Base-by-base conservation (phyloP, 2,888 invertebrate genomes). In the Nomada flava region DNA sequence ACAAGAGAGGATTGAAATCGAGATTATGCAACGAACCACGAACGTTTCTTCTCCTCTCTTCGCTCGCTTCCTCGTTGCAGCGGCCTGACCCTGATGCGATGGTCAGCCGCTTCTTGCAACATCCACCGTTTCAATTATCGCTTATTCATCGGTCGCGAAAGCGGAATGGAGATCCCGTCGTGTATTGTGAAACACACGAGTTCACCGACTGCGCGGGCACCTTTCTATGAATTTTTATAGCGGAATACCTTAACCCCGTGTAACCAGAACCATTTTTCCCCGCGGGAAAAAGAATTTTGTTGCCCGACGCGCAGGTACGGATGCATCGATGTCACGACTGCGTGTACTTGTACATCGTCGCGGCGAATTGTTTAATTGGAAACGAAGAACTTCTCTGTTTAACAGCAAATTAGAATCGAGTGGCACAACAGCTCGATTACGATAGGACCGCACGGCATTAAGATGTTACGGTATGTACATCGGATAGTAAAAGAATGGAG, bases 21-120 rank as follows among this genome's bases (percentile, higher is more conserved):
- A 79, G 63, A 72, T 80, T 80, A 80, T 79, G 80, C 79, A 80
- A 80, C 67, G 18, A 52, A 2, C 59, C 26, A 44, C 59, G 3
- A 20, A 4, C 55, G 59, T 50, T 29, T 60, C 60, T 36, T 18
- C 13, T 23, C 23, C 53, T 20, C 20, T 57, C 52, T 23, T 63
- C 26, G 47, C 55, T 64, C 64, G 63, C 57, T 79, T 80, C 80
- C 80, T 79, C 72, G 72, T 80, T 68, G 72, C 79, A 71, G 44
- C 50, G 71, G 59, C 9, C 53, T 64, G 80, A 80, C 80, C 80
- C 80, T 80, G 80, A 72, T 79, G 79, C 80, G 80, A 75, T 77
- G 72, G 72, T 26, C 62, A 65, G 55, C 57, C 57, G 47, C 50
- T 72, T 81, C 63, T 52, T 55, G 65, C 72, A 53, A 18, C 62